Evolutionary conservation across 1,140 invertebrate species (phyloP).

Genomic region (Tetramorium simillimum): DNA sequence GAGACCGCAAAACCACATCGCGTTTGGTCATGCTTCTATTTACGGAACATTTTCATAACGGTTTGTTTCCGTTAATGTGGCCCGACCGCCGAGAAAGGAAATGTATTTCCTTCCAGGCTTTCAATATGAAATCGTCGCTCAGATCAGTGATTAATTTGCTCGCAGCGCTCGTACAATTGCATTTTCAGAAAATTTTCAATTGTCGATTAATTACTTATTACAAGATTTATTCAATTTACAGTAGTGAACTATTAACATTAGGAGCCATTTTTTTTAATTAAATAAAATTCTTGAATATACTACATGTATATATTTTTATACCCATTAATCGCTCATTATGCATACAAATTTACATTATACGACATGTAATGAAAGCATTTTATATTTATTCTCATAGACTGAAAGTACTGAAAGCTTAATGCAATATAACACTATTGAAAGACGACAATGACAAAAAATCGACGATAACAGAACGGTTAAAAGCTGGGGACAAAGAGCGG

Average conservation of each 20-base stretch:
- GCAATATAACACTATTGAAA: slow-evolving; percentile 39
- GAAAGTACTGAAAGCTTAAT: background rate
- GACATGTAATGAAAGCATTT: background rate
- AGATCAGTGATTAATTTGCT: slow-evolving; percentile 13
- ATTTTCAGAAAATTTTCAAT: background rate
- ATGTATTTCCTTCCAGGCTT: slow-evolving; percentile 61
- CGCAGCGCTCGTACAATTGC: background rate
- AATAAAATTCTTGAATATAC: background rate
- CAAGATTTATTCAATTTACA: background rate
- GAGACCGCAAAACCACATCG: slow-evolving; percentile 79
- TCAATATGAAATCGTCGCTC: slow-evolving; percentile 31
- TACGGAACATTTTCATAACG: slow-evolving; percentile 75
- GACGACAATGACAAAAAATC: slow-evolving; percentile 33
- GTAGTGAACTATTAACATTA: background rate
- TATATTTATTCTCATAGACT: background rate
- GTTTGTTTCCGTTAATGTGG: slow-evolving; percentile 73
- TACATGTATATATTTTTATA: background rate
- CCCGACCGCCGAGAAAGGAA: slow-evolving; percentile 53
- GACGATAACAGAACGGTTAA: background rate
- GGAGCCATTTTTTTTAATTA: background rate
- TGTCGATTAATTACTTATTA: background rate
- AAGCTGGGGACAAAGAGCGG: background rate
- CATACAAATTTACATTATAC: background rate
- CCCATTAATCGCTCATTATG: background rate
- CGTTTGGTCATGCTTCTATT: slow-evolving; percentile 76